phyloP scores from a whole-genome alignment of 2,797 vertebrate genomes.

The Bryconaethiops microstoma region DNA sequence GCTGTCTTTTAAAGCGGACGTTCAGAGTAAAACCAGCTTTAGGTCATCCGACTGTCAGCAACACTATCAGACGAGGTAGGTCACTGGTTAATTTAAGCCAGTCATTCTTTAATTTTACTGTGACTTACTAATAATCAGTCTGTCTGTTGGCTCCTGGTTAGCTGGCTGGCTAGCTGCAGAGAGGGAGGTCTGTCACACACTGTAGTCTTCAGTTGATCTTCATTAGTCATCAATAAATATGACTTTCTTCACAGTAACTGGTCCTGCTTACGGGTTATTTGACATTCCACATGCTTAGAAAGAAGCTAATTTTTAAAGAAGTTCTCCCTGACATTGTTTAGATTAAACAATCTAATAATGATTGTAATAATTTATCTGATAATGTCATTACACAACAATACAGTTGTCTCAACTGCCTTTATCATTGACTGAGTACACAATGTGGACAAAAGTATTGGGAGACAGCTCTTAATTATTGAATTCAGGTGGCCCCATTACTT shows the following conservation, averaged over 20 bases:
- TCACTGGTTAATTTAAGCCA: neutral
- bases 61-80: slow-evolving; percentile 70
- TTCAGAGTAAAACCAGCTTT: slow-evolving; percentile 46
- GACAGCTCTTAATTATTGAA: no score
- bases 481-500: no score
- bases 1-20: slow-evolving; percentile 57
- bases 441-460: no score
- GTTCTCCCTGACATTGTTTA: neutral
- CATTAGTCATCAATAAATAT: neutral
- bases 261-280: neutral
- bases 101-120: neutral
- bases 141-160: neutral
- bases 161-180: neutral
- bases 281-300: neutral
- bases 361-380: no score
- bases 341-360: no score
- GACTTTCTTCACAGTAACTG: neutral
- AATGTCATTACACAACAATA: no score
- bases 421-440: no score
- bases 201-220: neutral
- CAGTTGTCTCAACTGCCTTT: no score
- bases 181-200: no score
- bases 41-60: slow-evolving; percentile 33
- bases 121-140: neutral
- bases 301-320: neutral